Evolutionary conservation across 2,888 invertebrate genomes (phyloP).

Genomic region (Phengaris alcon): DNA sequence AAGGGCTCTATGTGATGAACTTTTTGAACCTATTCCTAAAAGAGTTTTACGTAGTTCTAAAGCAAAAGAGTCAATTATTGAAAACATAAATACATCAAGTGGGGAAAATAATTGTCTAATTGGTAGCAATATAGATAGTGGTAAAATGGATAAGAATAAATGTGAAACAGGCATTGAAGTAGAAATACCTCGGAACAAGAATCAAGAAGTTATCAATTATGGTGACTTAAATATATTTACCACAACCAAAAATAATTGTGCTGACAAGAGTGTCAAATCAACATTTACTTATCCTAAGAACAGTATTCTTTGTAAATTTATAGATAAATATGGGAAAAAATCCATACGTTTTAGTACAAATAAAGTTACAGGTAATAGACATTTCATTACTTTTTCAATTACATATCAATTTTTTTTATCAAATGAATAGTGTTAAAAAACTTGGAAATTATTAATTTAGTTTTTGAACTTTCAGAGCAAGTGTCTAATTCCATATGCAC

Average conservation of each 20-base stretch:
- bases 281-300: conserved; percentile 39
- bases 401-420: neutral
- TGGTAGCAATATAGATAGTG: conserved; percentile 21
- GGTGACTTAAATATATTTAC: conserved; percentile 16
- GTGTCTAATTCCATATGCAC: conserved; percentile 44
- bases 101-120: conserved; percentile 14
- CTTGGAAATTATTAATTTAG: neutral
- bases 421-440: neutral
- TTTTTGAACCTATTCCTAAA: conserved; percentile 44
- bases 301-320: conserved; percentile 56
- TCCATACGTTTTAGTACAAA: conserved; percentile 42
- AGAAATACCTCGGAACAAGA: conserved; percentile 18
- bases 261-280: neutral
- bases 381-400: conserved; percentile 17
- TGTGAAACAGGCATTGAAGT: conserved; percentile 8
- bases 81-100: conserved; percentile 27
- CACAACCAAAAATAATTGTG: neutral
- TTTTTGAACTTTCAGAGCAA: conserved; percentile 49
- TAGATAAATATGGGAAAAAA: conserved; percentile 54
- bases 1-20: conserved; percentile 43
- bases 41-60: conserved; percentile 52
- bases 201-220: conserved; percentile 20
- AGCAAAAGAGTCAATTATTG: conserved; percentile 24
- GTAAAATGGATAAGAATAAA: conserved; percentile 11
- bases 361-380: conserved; percentile 53